Conservation (phyloP, 2,888 invertebrate genomes). For the Thereva nobilitata region DNA sequence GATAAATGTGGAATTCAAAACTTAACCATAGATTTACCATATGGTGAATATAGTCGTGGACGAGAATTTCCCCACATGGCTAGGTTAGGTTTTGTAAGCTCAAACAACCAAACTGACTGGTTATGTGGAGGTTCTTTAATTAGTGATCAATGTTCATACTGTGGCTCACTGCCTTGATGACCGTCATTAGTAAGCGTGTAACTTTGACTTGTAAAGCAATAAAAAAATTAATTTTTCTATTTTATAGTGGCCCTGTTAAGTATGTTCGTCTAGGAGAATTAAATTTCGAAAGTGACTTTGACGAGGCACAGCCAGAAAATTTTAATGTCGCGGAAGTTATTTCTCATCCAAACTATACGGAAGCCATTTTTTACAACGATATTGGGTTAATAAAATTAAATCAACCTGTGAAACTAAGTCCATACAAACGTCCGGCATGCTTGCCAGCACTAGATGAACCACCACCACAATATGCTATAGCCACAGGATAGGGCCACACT, state of each 20-base stretch:
- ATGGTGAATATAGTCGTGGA: too few species aligned
- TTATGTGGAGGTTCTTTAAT: slow-evolving; percentile 63
- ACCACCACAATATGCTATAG: slow-evolving; percentile 51
- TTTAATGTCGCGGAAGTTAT: slow-evolving; percentile 47
- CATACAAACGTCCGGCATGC: slow-evolving; percentile 59
- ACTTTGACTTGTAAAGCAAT: background rate
- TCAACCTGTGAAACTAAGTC: slow-evolving; percentile 51
- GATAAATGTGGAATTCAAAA: slow-evolving; percentile 40
- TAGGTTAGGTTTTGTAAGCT: slow-evolving; percentile 46
- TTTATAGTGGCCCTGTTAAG: slow-evolving; percentile 47
- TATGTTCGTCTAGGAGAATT: slow-evolving; percentile 52
- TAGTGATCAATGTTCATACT: slow-evolving; percentile 60
- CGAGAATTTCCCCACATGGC: slow-evolving; percentile 53
- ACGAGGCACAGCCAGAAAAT: slow-evolving; percentile 51
- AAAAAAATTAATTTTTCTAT: too few species aligned
- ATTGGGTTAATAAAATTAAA: slow-evolving; percentile 61
- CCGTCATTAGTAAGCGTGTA: slow-evolving; percentile 44
- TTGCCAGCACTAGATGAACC: slow-evolving; percentile 50
- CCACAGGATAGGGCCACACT: slow-evolving; percentile 61
- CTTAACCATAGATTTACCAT: too few species aligned
- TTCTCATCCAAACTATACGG: slow-evolving; percentile 56
- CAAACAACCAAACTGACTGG: slow-evolving; percentile 49
- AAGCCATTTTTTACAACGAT: slow-evolving; percentile 60
- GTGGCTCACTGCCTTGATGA: slow-evolving; percentile 65
- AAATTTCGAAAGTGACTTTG: slow-evolving; percentile 48